phyloP scores from a whole-genome alignment of 2,797 vertebrate genomes.

The Emys orbicularis region DNA sequence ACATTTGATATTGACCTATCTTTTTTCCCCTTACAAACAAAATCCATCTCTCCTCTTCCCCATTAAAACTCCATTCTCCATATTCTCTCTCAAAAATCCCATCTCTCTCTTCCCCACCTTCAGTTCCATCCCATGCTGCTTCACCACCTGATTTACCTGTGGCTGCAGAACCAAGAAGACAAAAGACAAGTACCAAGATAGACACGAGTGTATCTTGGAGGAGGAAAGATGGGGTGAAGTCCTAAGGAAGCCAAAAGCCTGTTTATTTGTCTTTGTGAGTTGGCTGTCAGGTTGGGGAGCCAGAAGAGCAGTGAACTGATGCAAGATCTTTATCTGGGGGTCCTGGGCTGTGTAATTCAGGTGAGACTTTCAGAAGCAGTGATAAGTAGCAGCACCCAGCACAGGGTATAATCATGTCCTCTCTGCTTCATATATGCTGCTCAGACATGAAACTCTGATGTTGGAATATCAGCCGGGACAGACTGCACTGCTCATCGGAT shows the following conservation, averaged over 20 bases:
- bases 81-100: not conserved
- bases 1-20: not conserved
- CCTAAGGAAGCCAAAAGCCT: not conserved
- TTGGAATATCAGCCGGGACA: not conserved
- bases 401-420: not conserved
- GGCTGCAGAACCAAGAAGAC: not conserved
- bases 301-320: not conserved
- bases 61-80: not conserved
- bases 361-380: fast-evolving
- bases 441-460: not conserved
- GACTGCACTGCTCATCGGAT: not conserved
- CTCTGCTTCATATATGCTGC: fast-evolving
- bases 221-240: not conserved
- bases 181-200: fast-evolving
- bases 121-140: not conserved
- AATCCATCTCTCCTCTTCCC: not conserved
- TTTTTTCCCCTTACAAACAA: not conserved
- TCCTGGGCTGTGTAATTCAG: fast-evolving
- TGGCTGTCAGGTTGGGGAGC: not conserved
- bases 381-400: fast-evolving
- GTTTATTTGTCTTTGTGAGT: not conserved
- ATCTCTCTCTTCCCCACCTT: not conserved
- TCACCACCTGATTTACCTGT: fast-evolving
- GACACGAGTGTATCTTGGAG: not conserved
- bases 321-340: not conserved